These are phyloP conservation scores for Phthorimaea operculella DNA, from an alignment of 1,140 invertebrate species.

Conservation along the genomic window DNA sequence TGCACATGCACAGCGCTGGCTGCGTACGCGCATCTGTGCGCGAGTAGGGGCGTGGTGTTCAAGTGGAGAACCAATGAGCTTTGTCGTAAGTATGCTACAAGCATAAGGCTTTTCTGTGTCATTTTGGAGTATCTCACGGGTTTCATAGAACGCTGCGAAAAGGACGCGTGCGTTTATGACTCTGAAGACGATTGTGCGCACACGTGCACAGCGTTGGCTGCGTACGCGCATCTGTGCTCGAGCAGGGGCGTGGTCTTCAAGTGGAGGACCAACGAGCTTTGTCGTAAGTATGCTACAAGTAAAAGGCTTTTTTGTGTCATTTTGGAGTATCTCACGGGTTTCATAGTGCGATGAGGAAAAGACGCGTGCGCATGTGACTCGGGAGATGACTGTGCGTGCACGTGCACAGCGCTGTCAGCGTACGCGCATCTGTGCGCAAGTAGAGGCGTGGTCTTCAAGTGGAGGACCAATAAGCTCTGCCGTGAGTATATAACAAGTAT, in stretches of 20 bases:
- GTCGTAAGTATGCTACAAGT: conserved; percentile 70
- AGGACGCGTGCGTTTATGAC: conserved; percentile 89
- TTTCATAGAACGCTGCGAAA: conserved; percentile 78
- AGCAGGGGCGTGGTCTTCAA: conserved; percentile 74
- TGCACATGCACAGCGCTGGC: conserved; percentile 90
- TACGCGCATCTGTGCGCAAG: conserved; percentile 74
- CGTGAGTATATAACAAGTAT: conserved; percentile 67
- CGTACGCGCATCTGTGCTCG: conserved; percentile 75
- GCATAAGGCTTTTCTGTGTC: too few species aligned
- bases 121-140: conserved; percentile 79
- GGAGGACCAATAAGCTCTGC: conserved; percentile 81
- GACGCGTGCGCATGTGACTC: conserved; percentile 90
- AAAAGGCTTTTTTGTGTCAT: too few species aligned
- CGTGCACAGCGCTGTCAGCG: conserved; percentile 87
- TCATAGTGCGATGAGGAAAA: conserved; percentile 77
- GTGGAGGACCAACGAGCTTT: conserved; percentile 81
- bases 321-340: conserved; percentile 69
- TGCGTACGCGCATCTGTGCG: conserved; percentile 75
- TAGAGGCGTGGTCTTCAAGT: conserved; percentile 75
- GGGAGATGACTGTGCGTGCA: conserved; percentile 90
- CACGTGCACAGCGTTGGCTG: conserved; percentile 86
- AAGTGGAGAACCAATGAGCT: conserved; percentile 81
- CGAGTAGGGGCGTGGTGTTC: conserved; percentile 73
- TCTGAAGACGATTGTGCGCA: conserved; percentile 90
- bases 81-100: conserved; percentile 80